Conservation (phyloP, 2,888 invertebrate species). For the Chrysolina americana region DNA sequence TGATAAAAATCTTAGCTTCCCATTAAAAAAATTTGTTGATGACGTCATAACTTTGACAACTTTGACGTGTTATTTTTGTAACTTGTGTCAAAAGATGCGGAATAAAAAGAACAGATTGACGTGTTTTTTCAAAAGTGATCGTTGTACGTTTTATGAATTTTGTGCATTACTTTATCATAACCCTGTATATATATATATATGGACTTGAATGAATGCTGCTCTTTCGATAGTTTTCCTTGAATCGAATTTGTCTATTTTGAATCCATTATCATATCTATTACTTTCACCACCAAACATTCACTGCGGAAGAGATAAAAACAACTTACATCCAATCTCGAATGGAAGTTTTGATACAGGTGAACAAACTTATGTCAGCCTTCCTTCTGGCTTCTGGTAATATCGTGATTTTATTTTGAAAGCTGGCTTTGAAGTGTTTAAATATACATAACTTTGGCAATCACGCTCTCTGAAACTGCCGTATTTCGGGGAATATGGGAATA, state of each 20-base stretch:
- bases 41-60: too few relatives aligned
- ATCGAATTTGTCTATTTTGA: background rate
- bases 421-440: constrained; percentile 44
- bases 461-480: constrained; percentile 31
- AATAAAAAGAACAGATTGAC: too few relatives aligned
- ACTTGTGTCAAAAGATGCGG: too few relatives aligned
- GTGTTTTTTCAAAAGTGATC: too few relatives aligned
- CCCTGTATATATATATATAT: too few relatives aligned
- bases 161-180: too few relatives aligned
- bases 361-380: constrained; percentile 23
- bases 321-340: constrained; percentile 10
- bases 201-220: background rate
- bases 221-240: background rate
- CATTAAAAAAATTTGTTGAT: too few relatives aligned
- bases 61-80: too few relatives aligned
- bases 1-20: too few relatives aligned
- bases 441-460: constrained; percentile 45
- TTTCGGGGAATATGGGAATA: constrained; percentile 33
- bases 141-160: too few relatives aligned
- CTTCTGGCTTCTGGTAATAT: constrained; percentile 15
- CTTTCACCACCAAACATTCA: background rate
- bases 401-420: constrained; percentile 28
- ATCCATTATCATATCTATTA: background rate
- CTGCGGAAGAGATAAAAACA: constrained; percentile 11
- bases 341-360: constrained; percentile 20